phyloP scores from a whole-genome alignment of 1,140 invertebrate species.

The Chelonus insularis region DNA sequence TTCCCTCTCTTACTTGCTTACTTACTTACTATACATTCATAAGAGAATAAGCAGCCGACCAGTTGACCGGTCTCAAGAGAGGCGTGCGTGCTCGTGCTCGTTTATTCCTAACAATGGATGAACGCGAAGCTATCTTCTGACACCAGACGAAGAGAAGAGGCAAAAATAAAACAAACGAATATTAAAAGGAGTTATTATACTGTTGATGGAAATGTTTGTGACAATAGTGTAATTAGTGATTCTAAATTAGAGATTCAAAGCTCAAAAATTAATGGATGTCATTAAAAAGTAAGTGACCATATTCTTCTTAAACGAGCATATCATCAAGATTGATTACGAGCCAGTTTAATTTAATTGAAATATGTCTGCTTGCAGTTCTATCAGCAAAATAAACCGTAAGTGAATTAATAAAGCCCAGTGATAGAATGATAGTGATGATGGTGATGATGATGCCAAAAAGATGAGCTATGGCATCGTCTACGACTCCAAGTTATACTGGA shows the following conservation, averaged over 20 bases:
- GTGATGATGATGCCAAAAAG: constrained; percentile 34
- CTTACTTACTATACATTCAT: background rate
- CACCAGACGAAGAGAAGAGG: background rate
- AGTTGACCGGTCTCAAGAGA: constrained; percentile 38
- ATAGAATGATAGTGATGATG: background rate
- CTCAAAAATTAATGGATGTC: no score
- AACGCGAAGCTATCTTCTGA: constrained; percentile 40
- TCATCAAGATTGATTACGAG: no score
- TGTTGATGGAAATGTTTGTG: background rate
- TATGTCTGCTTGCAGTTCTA: no score
- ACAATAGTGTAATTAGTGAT: constrained; percentile 1
- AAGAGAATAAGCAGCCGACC: constrained; percentile 2
- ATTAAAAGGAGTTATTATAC: background rate
- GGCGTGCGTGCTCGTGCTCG: constrained; percentile 36
- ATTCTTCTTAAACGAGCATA: no score
- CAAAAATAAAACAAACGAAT: background rate
- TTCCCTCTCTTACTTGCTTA: background rate
- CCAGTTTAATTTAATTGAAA: no score
- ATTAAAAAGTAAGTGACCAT: no score
- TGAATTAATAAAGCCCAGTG: no score
- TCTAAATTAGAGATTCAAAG: no score
- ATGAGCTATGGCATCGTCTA: constrained; percentile 48
- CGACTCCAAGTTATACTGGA: constrained; percentile 41
- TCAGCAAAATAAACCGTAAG: no score
- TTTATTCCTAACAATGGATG: constrained; percentile 40